phyloP scores from a whole-genome alignment of 2,113 vertebrate species.

The Leptobrachium ailaonicum region DNA sequence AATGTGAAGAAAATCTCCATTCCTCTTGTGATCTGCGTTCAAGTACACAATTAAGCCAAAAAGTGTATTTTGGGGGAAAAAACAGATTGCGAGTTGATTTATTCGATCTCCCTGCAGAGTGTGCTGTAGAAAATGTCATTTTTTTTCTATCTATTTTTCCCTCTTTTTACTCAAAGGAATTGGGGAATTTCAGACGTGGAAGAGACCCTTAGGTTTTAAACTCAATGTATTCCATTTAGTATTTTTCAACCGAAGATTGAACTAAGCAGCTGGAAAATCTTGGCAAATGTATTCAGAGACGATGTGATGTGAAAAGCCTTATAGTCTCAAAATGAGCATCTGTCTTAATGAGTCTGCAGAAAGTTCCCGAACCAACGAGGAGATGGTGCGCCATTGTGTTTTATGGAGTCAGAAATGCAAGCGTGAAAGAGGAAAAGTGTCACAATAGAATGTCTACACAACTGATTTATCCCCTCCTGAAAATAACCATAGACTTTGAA shows the following conservation, averaged over 20 bases:
- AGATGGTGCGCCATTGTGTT: constrained; percentile 14
- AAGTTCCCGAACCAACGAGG: constrained; percentile 20
- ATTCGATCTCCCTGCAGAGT: constrained; percentile 19
- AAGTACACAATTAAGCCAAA: constrained; percentile 21
- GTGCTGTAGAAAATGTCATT: constrained; percentile 3
- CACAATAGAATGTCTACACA: not conserved
- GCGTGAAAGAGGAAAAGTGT: constrained; percentile 3
- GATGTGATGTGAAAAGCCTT: not conserved
- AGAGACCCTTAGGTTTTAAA: constrained; percentile 26
- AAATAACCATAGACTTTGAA: not conserved
- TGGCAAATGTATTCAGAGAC: not conserved
- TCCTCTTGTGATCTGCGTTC: constrained; percentile 1
- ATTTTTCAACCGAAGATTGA: not conserved
- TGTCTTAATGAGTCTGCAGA: constrained; percentile 27
- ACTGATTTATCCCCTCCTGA: not conserved
- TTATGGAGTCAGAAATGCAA: constrained; percentile 21
- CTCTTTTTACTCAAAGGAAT: not conserved
- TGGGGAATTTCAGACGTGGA: not conserved
- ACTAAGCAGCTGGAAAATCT: constrained; percentile 2
- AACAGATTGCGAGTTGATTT: constrained; percentile 35
- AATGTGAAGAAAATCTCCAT: not conserved
- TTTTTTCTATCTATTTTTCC: not conserved
- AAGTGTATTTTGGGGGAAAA: constrained; percentile 16
- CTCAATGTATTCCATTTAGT: not conserved
- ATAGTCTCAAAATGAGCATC: constrained; percentile 27